These are phyloP conservation scores for Brachionus sp. DNA, from an alignment of 1,140 invertebrate genomes.

Conservation along the genomic window DNA sequence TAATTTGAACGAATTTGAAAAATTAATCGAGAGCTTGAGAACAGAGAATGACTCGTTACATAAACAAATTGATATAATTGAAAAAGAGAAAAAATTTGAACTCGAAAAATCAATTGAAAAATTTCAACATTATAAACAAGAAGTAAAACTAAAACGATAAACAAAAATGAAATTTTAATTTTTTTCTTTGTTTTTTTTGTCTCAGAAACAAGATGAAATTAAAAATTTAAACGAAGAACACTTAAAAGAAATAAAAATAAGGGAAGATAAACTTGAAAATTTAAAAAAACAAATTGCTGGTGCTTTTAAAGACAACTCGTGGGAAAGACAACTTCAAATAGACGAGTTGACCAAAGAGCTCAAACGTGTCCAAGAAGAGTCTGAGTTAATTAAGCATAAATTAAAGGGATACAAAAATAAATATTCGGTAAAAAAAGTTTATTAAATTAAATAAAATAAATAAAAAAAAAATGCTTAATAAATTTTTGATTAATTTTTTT, in stretches of 20 bases:
- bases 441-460: not conserved
- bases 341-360: constrained; percentile 56
- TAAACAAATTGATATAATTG: not conserved
- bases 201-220: constrained; percentile 41
- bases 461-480: not conserved
- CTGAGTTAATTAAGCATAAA: constrained; percentile 52
- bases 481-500: too few species aligned
- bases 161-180: not conserved
- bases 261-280: constrained; percentile 52
- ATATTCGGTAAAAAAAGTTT: constrained; percentile 46
- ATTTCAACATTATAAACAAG: not conserved
- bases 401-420: constrained; percentile 50
- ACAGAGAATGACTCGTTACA: not conserved
- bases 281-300: constrained; percentile 56
- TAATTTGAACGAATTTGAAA: not conserved
- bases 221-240: constrained; percentile 48
- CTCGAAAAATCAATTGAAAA: not conserved
- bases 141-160: not conserved
- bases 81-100: not conserved
- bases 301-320: constrained; percentile 55
- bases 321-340: constrained; percentile 55
- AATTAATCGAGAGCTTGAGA: not conserved
- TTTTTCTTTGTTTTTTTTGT: not conserved
- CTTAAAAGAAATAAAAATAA: constrained; percentile 50
- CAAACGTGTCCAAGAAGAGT: constrained; percentile 52